Evolutionary conservation across 1,140 invertebrate species (phyloP).

Genomic region (Drosophila sulfurigaster): DNA sequence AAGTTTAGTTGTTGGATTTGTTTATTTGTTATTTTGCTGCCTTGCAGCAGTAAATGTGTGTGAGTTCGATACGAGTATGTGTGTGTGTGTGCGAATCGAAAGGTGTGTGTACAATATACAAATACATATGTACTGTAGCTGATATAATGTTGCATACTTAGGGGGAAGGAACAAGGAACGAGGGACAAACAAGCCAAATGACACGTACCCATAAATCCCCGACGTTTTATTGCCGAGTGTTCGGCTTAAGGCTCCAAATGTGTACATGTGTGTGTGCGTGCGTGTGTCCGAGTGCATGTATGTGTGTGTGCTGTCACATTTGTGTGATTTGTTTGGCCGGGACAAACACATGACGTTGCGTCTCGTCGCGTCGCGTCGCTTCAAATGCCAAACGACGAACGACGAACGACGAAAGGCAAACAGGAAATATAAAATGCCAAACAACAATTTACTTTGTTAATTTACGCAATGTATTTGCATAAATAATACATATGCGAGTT

Average conservation of each 20-base stretch:
- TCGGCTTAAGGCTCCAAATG: slow-evolving; percentile 49
- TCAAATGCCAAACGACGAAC: slow-evolving; percentile 28
- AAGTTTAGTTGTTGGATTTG: slow-evolving; percentile 44
- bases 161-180: slow-evolving; percentile 25
- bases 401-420: slow-evolving; percentile 32
- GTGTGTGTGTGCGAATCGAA: neutral
- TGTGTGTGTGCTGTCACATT: slow-evolving; percentile 46
- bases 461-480: slow-evolving; percentile 76
- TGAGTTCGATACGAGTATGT: neutral
- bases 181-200: slow-evolving; percentile 73
- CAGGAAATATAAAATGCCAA: slow-evolving; percentile 67
- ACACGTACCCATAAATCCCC: slow-evolving; percentile 78
- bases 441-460: slow-evolving; percentile 78
- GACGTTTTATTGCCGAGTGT: slow-evolving; percentile 67
- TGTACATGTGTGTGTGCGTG: neutral
- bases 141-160: slow-evolving; percentile 20
- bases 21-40: slow-evolving; percentile 49
- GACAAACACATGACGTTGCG: slow-evolving; percentile 62
- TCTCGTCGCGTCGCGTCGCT: neutral
- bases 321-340: slow-evolving; percentile 75
- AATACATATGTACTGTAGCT: neutral
- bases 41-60: slow-evolving; percentile 8
- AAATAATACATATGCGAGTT: slow-evolving; percentile 55
- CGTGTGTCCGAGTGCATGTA: slow-evolving; percentile 19
- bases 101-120: slow-evolving; percentile 15